Evolutionary conservation across 2,888 invertebrate genomes (phyloP), one percentile per base, ranked within the genome.

Genomic region (Brachycybe producta): DNA sequence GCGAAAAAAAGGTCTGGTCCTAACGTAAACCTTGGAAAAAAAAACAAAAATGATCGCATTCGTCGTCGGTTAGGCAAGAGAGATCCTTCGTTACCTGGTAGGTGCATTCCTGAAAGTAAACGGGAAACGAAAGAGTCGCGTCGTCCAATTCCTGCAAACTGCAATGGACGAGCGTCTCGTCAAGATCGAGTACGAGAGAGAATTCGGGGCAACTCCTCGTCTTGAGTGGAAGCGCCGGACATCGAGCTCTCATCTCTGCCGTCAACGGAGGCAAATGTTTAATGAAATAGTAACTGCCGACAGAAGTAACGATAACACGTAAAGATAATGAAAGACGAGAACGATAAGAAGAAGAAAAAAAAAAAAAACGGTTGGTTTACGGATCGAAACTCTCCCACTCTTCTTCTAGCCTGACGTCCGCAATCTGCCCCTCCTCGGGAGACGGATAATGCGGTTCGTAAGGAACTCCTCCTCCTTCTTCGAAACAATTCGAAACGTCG

Each of bases 91-190:
- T 54, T 56, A 72, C 71, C 66, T 74, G 73, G 65, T 94, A 94
- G 47, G 86, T 79, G 61, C 84, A 84, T 63, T 90, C 88, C 70
- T 94, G 86, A 69, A 88, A 92, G 51, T 73, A 73, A 30, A 94
- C 92, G 0, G 91, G 91, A 69, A 95, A 94, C 57, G 86, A 82
- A 68, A 94, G 87, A 59, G 87, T 84, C 0, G 92, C 91, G 65
- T 92, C 92, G 0, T 85, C 80, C 52, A 94, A 69, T 69, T 90
- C 88, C 60, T 86, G 85, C 2, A 94, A 74, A 59, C 90, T 90
- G 67, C 94, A 94, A 66, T 94, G 94, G 2, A 94, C 94, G 61
- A 95, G 70, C 0, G 94, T 95, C 71, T 95, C 94, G 67, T 95
- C 94, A 67, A 94, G 71, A 68, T 92, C 92, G 58, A 78, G 66